Evolutionary conservation across 1,140 invertebrate species (phyloP).

Genomic region (Octopus bimaculoides): DNA sequence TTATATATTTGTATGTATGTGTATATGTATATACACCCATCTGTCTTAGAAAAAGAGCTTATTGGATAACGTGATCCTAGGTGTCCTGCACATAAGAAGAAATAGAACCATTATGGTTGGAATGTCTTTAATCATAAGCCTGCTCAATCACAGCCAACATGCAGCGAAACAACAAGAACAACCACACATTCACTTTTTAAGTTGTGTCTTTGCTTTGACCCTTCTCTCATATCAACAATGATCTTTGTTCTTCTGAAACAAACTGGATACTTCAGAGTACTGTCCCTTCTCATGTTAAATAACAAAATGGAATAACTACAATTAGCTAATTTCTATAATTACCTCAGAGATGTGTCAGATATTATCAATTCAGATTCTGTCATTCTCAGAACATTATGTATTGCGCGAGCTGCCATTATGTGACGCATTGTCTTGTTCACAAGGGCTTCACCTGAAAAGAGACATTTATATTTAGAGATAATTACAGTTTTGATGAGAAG

Average conservation of each 20-base stretch:
- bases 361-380: conserved; percentile 57
- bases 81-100: no score
- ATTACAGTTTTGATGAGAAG: no score
- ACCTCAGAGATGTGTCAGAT: conserved; percentile 56
- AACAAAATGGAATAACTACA: not conserved
- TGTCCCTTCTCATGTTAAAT: no score
- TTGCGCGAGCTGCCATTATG: conserved; percentile 60
- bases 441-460: conserved; percentile 52
- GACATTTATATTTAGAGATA: not conserved
- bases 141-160: not conserved
- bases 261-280: not conserved
- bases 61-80: no score
- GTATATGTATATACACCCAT: no score
- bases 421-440: conserved; percentile 59
- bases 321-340: not conserved
- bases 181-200: not conserved
- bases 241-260: not conserved
- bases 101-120: no score
- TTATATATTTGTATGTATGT: no score
- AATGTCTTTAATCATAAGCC: no score
- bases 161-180: not conserved
- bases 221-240: not conserved
- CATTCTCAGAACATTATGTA: conserved; percentile 61
- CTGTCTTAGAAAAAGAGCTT: no score
- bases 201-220: not conserved